Base-by-base conservation (phyloP, 1,140 invertebrate genomes). In the Patella vulgata region DNA sequence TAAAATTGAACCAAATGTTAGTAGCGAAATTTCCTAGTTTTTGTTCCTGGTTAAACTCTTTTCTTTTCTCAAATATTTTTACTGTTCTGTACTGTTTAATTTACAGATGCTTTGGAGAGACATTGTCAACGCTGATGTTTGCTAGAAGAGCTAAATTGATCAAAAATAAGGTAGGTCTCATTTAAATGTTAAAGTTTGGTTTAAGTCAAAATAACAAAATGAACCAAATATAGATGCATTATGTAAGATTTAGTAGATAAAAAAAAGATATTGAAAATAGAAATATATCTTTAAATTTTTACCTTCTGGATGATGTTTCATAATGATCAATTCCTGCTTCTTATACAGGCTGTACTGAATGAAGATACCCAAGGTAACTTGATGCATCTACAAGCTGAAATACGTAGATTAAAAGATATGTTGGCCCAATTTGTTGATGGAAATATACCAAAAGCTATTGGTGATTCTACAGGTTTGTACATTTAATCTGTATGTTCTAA, bases 41-140 rank as follows among this genome's bases (percentile, higher is more conserved):
- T n/a, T n/a, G n/a, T n/a, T n/a, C n/a, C n/a, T n/a, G n/a, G n/a
- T n/a, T n/a, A n/a, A n/a, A n/a, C n/a, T n/a, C n/a, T n/a, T n/a
- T n/a, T n/a, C n/a, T n/a, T n/a, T n/a, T n/a, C n/a, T n/a, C n/a
- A n/a, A n/a, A n/a, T n/a, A n/a, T n/a, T n/a, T n/a, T n/a, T n/a
- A n/a, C n/a, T n/a, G n/a, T n/a, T n/a, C n/a, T n/a, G n/a, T n/a
- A n/a, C n/a, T n/a, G n/a, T n/a, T n/a, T n/a, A n/a, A n/a, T n/a
- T n/a, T 73, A 23, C 60, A 81, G 80, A 54, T 81, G 77, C 54
- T 81, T 79, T 79, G 78, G 79, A 27, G 82, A 83, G 61, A 82
- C 79, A 23, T 56, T 83, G 23, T 82, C 79, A 40, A 82, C 79
- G 17, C 59, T 82, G 36, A 70, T 79, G 54, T 83, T 82, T 81